Conservation (phyloP, 2,113 vertebrate genomes). For the Solea solea region DNA sequence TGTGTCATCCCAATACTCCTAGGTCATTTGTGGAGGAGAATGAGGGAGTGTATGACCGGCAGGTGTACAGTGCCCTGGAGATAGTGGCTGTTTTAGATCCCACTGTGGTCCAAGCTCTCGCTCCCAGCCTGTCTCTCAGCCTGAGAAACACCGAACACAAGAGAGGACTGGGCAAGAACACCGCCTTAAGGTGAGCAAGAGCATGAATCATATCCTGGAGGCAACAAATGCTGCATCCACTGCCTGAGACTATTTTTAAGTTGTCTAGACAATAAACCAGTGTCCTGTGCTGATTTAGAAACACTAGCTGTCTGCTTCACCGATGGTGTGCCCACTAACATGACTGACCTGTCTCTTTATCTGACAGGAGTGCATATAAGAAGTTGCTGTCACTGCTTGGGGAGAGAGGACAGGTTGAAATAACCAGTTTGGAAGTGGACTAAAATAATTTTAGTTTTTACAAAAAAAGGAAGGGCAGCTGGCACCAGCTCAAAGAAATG, state of each 20-base stretch:
- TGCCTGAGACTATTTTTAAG: constrained; percentile 52
- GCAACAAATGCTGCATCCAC: constrained; percentile 13
- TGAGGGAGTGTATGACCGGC: constrained; percentile 83
- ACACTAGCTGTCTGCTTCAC: constrained; percentile 1
- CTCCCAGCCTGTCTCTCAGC: constrained; percentile 86
- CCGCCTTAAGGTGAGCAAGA: constrained; percentile 84
- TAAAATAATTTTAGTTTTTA: constrained; percentile 23
- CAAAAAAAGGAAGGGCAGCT: constrained; percentile 1
- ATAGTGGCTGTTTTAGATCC: constrained; percentile 84
- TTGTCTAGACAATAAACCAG: constrained; percentile 52
- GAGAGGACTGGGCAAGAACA: constrained; percentile 92
- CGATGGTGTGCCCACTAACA: constrained; percentile 12
- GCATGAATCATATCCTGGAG: constrained; percentile 40
- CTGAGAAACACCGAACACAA: constrained; percentile 89
- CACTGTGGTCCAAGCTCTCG: constrained; percentile 81
- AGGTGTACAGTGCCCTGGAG: constrained; percentile 89
- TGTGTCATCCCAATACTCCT: constrained; percentile 29
- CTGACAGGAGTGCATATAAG: constrained; percentile 88
- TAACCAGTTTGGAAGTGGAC: constrained; percentile 86
- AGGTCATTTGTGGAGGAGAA: constrained; percentile 93
- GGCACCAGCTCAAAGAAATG: constrained; percentile 18
- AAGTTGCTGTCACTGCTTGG: constrained; percentile 88
- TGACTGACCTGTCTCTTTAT: constrained; percentile 46
- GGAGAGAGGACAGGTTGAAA: constrained; percentile 89
- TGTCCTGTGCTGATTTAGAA: constrained; percentile 13